Percentiles rank a stretch among this genome's conserved stretches.
Conservation (phyloP, 2,797 vertebrate genomes). For the Philypnodon macrostomus region DNA sequence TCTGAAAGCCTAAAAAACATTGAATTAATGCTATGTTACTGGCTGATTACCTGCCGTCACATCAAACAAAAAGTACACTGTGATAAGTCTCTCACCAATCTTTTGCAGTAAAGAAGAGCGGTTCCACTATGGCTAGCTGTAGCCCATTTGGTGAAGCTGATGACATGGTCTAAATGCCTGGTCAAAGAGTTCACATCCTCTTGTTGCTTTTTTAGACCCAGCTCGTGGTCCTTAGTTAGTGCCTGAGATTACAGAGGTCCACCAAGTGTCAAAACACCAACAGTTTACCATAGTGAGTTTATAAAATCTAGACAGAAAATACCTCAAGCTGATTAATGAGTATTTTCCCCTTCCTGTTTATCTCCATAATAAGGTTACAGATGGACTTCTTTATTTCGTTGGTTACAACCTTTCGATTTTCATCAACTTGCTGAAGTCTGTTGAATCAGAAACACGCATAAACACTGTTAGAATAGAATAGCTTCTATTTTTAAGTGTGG, state of each 20-base stretch:
- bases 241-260: conserved; percentile 48
- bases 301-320: conserved; percentile 16
- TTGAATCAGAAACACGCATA: neutral
- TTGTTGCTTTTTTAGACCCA: conserved; percentile 89
- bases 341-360: conserved; percentile 97
- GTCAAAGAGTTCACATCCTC: conserved; percentile 85
- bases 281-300: too few relatives aligned
- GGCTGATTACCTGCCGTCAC: too few relatives aligned
- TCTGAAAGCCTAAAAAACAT: too few relatives aligned
- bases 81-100: conserved; percentile 79
- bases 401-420: conserved; percentile 92
- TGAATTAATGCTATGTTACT: too few relatives aligned
- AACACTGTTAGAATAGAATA: too few relatives aligned
- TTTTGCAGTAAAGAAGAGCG: conserved; percentile 96
- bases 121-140: conserved; percentile 88
- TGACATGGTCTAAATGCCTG: conserved; percentile 92
- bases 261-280: neutral
- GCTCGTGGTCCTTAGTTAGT: conserved; percentile 86
- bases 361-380: conserved; percentile 96
- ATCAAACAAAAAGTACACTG: too few relatives aligned
- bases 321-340: conserved; percentile 95
- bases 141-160: conserved; percentile 95
- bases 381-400: conserved; percentile 98
- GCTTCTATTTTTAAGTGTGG: neutral
- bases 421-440: conserved; percentile 95